Percentiles rank a stretch among this genome's conserved stretches.
phyloP scores from a whole-genome alignment of 2,113 vertebrate species.

The Calcarius ornatus region DNA sequence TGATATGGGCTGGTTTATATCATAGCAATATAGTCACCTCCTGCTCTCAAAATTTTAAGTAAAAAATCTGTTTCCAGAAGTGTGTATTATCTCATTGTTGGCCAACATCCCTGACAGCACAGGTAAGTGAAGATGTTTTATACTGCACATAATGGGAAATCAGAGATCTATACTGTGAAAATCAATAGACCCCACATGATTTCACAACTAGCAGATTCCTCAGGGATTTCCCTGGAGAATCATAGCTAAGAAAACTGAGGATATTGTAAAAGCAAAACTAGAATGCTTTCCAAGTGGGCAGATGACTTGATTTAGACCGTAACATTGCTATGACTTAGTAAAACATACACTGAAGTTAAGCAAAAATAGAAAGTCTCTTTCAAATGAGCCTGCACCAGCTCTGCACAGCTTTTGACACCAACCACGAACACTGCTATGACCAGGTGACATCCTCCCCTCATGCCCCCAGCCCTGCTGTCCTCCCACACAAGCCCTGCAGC shows the following conservation, averaged over 20 bases:
- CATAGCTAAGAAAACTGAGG: background rate
- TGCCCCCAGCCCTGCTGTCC: background rate
- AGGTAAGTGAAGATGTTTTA: constrained; percentile 1
- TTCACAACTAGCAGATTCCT: background rate
- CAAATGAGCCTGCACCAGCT: background rate
- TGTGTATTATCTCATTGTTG: background rate
- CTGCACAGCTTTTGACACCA: background rate
- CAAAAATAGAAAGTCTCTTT: background rate
- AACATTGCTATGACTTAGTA: background rate
- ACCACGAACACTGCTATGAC: background rate
- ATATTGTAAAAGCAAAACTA: background rate
- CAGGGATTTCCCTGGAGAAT: background rate
- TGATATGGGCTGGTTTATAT: background rate
- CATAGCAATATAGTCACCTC: background rate
- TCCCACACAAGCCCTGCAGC: fast-evolving
- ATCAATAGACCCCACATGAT: constrained; percentile 1
- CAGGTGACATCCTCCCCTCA: background rate
- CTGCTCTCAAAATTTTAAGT: background rate
- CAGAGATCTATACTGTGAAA: background rate
- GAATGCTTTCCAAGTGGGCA: background rate
- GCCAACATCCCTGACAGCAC: background rate
- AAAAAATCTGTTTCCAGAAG: background rate
- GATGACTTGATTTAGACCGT: background rate
- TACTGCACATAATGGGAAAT: background rate
- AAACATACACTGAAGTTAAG: background rate